phyloP scores from a whole-genome alignment of 64 coral and sea anemone genomes.

The Hydrozoanthus tunicans region DNA sequence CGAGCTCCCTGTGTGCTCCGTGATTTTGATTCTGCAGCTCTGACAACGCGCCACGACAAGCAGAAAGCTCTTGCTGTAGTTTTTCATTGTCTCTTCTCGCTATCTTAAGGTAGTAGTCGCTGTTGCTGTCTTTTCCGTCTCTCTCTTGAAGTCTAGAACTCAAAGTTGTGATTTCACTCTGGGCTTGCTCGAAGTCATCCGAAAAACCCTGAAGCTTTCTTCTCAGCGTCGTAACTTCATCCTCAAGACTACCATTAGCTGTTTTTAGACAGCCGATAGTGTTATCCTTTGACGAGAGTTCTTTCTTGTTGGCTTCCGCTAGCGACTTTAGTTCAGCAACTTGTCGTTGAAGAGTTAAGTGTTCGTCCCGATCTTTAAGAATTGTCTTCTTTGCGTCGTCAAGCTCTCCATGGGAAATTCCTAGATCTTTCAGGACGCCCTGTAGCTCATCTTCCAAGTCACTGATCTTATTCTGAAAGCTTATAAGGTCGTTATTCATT shows the following conservation, averaged over 20 bases:
- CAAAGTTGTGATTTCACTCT: conserved; percentile 69
- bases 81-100: conserved; percentile 83
- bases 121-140: conserved; percentile 70
- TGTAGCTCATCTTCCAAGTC: conserved; percentile 83
- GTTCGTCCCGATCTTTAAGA: conserved; percentile 75
- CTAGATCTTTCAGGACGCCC: conserved; percentile 76
- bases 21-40: conserved; percentile 75
- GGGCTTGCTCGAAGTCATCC: conserved; percentile 83
- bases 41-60: conserved; percentile 57
- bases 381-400: conserved; percentile 80
- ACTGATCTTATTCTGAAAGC: conserved; percentile 80
- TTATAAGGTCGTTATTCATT: conserved; percentile 92
- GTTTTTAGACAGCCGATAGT: conserved; percentile 76
- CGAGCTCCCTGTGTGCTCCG: conserved; percentile 75
- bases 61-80: conserved; percentile 73
- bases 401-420: conserved; percentile 73
- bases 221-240: conserved; percentile 84
- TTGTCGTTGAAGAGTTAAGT: conserved; percentile 66
- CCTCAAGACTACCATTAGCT: conserved; percentile 65
- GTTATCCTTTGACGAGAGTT: conserved; percentile 71
- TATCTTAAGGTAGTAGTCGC: conserved; percentile 75
- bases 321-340: conserved; percentile 68
- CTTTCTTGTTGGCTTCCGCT: conserved; percentile 75
- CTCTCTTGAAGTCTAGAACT: conserved; percentile 67
- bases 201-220: conserved; percentile 66